Evolutionary conservation across 2,888 invertebrate species (phyloP), one percentile per base, ranked within the genome.

Genomic region (Petrolisthes manimaculis): DNA sequence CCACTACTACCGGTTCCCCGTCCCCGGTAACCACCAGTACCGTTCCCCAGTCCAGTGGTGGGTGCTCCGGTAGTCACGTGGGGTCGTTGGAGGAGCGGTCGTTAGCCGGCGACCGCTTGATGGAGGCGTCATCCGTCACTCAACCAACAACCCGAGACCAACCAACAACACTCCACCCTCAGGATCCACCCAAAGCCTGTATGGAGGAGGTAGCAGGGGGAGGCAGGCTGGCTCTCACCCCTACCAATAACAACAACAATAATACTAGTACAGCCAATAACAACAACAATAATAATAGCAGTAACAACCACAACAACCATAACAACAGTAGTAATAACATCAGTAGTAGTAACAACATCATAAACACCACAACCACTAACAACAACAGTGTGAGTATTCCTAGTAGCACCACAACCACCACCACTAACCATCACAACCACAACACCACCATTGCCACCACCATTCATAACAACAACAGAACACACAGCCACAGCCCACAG

Each of bases 211-310:
- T 80, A 81, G 86, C 80, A 75, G 84, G 71, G 55, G 86, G 82
- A 61, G 86, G 81, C 78, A 84, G 84, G 67, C 81, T 81, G 79
- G 90, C 81, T 54, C 88, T 82, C 61, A 88, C 83, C 61, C 85
- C 83, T 54, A 87, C 82, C 81, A 89, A 87, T 86, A 90, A 85
- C 81, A 91, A 89, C 84, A 89, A 89, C 84, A 89, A 78, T 78
- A 87, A 53, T 71, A 89, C 85, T 51, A 82, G 82, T 12, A 89
- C 82, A 74, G 87, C 69, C 80, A 89, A 82, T 78, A 89, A 88
- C 83, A 74, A 75, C 86, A 84, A 56, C 86, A 84, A 5, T 14
- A 86, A 61, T 79, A 87, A 54, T 55, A 83, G 67, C 81, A 79
- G 67, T 82, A 88, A 5, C 21, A 89, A 18, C 67, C 80, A 24